Evolutionary conservation across 2,888 invertebrate species (phyloP), one percentile per base, ranked within the genome.

Genomic region (Lasioglossum marginatum): DNA sequence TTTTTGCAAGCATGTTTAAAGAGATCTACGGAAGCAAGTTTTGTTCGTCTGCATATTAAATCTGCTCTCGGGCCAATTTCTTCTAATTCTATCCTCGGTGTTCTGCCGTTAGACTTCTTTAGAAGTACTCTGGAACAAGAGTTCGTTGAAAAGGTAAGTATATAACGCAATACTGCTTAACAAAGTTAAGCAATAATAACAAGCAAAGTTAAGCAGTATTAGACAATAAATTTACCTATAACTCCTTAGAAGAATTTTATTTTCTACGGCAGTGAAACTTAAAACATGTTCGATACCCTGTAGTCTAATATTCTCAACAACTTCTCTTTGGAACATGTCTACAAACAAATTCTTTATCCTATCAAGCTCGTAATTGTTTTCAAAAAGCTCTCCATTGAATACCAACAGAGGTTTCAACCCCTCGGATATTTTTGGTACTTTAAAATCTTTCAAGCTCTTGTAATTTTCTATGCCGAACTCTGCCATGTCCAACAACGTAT

Each of bases 11-110:
- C 97, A 93, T 97, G 96, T 93, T 98, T 98, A 95, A 97, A 98
- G 23, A 99, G 96, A 95, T 99, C 98, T 89, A 98, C 98, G 0
- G 98, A 98, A 0, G 99, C 99, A 79, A 99, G 96, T 95, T 98
- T 98, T 0, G 97, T 97, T 90, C 99, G 97, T 88, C 99, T 96
- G 23, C 99, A 95, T 82, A 96, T 96, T 90, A 99, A 97, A 95
- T 99, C 98, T 89, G 98, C 96, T 37, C 98, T 97, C 34, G 99
- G 99, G 37, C 99, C 99, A 93, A 99, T 98, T 96, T 99, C 98
- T 95, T 97, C 97, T 76, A 99, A 96, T 96, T 99, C 99, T 88
- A 99, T 97, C 89, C 99, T 97, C 0, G 99, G 99, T 77, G 97
- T 97, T 92, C 97, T 97, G 88, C 97, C 97, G 0, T 99, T 99